Base-by-base conservation (phyloP, 1,140 invertebrate species). In the Lethrus apterus region DNA sequence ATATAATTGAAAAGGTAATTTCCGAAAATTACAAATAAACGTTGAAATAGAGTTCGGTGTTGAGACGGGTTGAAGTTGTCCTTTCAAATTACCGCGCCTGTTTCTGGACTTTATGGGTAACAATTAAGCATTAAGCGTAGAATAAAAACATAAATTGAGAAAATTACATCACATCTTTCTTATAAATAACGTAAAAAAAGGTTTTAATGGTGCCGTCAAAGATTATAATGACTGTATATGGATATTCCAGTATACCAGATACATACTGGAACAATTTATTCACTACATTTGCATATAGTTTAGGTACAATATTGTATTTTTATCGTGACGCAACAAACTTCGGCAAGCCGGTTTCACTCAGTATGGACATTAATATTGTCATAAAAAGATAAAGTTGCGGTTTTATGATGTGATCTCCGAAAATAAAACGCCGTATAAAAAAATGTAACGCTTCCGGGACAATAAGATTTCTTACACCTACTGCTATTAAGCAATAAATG, bases 401-500 rank as follows among this genome's bases (percentile, higher is more conserved):
- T 21, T 14, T 38, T 21, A 21, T 18, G 35, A 21, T 38, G 35
- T 21, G 35, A 38, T 21, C 20, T n/a, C n/a, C n/a, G n/a, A n/a
- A n/a, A n/a, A n/a, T n/a, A n/a, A n/a, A n/a, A n/a, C n/a, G n/a
- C n/a, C n/a, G n/a, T n/a, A n/a, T n/a, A n/a, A n/a, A n/a, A n/a
- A n/a, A n/a, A n/a, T n/a, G n/a, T n/a, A n/a, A n/a, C n/a, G n/a
- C n/a, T n/a, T n/a, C n/a, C n/a, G n/a, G n/a, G n/a, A n/a, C n/a
- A n/a, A n/a, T n/a, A n/a, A n/a, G n/a, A n/a, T 21, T 38, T 38
- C 35, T 38, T 38, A 38, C 35, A 38, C 35, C 35, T 38, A 38
- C 35, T 21, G n/a, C n/a, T 38, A 38, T 38, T 38, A 38, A 38
- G 35, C 18, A 38, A 38, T 38, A 38, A 38, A 38, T 21, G 32